Conservation (phyloP, 2,113 vertebrate genomes). For the Cathartes aura region DNA sequence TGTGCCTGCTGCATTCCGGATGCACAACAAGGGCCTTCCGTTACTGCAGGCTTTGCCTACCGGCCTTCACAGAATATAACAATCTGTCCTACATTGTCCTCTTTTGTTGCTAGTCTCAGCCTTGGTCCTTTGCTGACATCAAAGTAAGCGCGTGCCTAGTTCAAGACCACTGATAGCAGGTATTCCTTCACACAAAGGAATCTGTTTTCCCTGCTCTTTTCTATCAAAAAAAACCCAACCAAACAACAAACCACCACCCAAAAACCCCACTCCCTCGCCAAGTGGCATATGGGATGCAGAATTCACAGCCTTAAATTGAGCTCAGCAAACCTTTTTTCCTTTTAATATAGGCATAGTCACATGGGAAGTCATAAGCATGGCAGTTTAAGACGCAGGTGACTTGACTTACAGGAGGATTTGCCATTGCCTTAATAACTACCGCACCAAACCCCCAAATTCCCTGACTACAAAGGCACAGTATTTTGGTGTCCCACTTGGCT, state of each 20-base stretch:
- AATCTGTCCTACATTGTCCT: fast-evolving
- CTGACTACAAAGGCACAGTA: background rate
- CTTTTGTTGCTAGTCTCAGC: background rate
- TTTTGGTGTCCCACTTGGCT: background rate
- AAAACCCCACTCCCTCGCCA: background rate
- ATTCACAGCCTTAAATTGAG: background rate
- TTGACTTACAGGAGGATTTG: background rate
- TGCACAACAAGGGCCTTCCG: background rate
- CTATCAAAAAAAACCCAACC: background rate
- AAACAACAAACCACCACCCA: too few relatives aligned
- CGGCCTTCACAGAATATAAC: background rate
- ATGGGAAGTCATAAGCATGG: background rate
- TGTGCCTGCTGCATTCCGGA: background rate
- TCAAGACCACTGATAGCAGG: background rate
- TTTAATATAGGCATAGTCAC: too few relatives aligned
- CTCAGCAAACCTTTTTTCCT: background rate
- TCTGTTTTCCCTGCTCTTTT: background rate
- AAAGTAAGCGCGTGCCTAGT: background rate
- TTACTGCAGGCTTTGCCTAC: background rate
- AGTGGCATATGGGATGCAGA: background rate
- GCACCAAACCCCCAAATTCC: background rate
- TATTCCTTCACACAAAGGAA: background rate
- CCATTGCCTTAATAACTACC: background rate
- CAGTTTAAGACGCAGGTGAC: background rate
- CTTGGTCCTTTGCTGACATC: background rate